Percentiles rank a stretch among this genome's conserved stretches.
Conservation (phyloP, 2,888 invertebrate species). For the Conomelus anceps region DNA sequence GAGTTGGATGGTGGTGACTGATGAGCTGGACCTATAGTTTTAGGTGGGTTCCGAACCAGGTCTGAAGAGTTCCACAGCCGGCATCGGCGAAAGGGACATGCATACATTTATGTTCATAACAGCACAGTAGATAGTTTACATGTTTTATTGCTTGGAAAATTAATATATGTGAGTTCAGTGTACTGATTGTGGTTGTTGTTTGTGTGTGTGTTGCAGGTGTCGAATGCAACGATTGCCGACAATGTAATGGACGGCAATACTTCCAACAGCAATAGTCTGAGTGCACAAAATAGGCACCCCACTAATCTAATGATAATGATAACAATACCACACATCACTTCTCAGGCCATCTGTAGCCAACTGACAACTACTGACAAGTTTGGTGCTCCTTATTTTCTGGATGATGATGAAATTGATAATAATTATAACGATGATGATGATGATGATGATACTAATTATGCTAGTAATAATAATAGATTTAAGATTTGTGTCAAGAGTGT, state of each 20-base stretch:
- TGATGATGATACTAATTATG: not conserved
- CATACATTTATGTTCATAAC: no score
- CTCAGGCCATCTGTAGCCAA: constrained; percentile 11
- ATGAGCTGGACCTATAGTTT: no score
- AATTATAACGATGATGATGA: not conserved
- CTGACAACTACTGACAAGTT: constrained; percentile 10
- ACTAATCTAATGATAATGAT: not conserved
- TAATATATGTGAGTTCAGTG: not conserved
- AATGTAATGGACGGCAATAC: constrained; percentile 31
- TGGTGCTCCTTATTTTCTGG: constrained; percentile 17
- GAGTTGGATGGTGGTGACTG: no score
- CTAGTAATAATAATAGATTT: constrained; percentile 6
- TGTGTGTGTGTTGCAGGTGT: constrained; percentile 32
- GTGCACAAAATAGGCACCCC: constrained; percentile 31
- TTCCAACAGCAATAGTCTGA: constrained; percentile 37
- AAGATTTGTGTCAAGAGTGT: constrained; percentile 12
- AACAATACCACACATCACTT: constrained; percentile 2
- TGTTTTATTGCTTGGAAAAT: no score
- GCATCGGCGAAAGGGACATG: no score
- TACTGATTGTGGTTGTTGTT: not conserved
- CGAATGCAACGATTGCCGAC: constrained; percentile 36
- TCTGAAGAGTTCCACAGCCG: no score
- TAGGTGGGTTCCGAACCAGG: no score
- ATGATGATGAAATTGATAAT: constrained; percentile 4
- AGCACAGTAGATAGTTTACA: no score